A percentile compares a stretch with the other conserved stretches of the same genome.
Conservation (phyloP, 30 jellyfish, hydroid and myxozoan genomes). For the Sanderia malayensis region DNA sequence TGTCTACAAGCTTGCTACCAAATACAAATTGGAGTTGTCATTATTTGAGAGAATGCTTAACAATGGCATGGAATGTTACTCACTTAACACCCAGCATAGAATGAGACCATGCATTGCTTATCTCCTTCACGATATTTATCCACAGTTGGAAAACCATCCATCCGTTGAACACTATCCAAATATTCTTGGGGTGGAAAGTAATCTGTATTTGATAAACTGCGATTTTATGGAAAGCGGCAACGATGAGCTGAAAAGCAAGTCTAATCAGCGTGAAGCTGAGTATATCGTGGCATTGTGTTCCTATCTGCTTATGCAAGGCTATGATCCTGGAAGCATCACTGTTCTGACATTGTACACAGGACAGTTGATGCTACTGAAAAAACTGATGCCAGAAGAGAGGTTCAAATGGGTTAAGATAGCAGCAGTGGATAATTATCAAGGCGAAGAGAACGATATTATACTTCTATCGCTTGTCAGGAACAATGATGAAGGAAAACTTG, state of each 20-base stretch:
- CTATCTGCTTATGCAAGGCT: slow-evolving; percentile 82
- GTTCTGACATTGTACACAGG: slow-evolving; percentile 73
- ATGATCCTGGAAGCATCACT: slow-evolving; percentile 64
- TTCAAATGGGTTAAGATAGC: slow-evolving; percentile 82
- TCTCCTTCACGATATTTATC: slow-evolving; percentile 66
- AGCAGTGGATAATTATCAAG: slow-evolving; percentile 84
- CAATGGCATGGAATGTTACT: slow-evolving; percentile 71
- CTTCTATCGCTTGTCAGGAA: slow-evolving; percentile 83
- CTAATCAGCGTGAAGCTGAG: slow-evolving; percentile 66
- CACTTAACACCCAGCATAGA: slow-evolving; percentile 74
- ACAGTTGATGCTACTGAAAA: slow-evolving; percentile 57
- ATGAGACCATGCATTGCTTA: slow-evolving; percentile 85
- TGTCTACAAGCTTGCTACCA: slow-evolving; percentile 62
- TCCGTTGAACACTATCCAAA: slow-evolving; percentile 46
- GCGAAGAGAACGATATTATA: slow-evolving; percentile 88
- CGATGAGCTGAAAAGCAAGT: slow-evolving; percentile 53
- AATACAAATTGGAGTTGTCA: slow-evolving; percentile 69
- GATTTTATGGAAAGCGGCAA: slow-evolving; percentile 15
- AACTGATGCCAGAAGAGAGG: slow-evolving; percentile 52
- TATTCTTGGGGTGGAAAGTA: slow-evolving; percentile 60
- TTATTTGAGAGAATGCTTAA: slow-evolving; percentile 83
- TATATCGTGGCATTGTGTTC: slow-evolving; percentile 67
- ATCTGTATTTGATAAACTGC: slow-evolving; percentile 69
- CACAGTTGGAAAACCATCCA: slow-evolving; percentile 63
- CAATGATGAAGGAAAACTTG: slow-evolving; percentile 54